Evolutionary conservation across 2,797 vertebrate genomes (phyloP), one percentile per base, ranked within the genome.

Genomic region (Rhabdomys pumilio): DNA sequence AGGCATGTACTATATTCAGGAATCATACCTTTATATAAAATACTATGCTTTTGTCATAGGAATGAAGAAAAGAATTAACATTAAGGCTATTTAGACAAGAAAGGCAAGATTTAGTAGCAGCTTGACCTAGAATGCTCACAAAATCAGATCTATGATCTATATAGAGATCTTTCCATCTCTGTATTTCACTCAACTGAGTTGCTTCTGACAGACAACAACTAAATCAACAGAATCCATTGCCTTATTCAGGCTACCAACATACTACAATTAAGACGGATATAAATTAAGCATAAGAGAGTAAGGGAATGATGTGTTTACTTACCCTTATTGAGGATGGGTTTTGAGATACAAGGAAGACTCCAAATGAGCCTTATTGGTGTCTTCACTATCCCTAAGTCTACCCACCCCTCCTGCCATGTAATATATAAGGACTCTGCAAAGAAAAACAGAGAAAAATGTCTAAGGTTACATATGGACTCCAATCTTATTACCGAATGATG

Each of bases 351-450:
- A 96, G 50, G 79, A 96, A 97, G 90, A 65, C 19, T 97, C 96
- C 88, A 29, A 87, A 90, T 91, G 92, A 97, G 93, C 91, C 50
- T 57, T 80, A 89, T 50, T 92, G 93, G 72, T 94, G 86, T 96
- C 93, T 93, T 97, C 95, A 93, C 93, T 94, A 91, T 93, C 31
- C 41, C 92, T 89, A 93, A 94, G 59, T 93, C 92, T 93, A 93
- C 53, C 90, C 75, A 96, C 94, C 87, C 87, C 87, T 97, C 88
- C 96, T 96, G 96, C 97, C 97, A 97, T 97, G 96, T 95, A 97
- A 94, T 97, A 94, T 86, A 94, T 69, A 93, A 91, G 90, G 95
- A 97, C 96, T 95, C 97, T 97, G 96, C 91, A 96, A 92, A 73
- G 88, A 94, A 96, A 97, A 47, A 94, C 72, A 96, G 26, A 96